Conservation (phyloP, 2,888 invertebrate species). For the Amphipoea oculea region DNA sequence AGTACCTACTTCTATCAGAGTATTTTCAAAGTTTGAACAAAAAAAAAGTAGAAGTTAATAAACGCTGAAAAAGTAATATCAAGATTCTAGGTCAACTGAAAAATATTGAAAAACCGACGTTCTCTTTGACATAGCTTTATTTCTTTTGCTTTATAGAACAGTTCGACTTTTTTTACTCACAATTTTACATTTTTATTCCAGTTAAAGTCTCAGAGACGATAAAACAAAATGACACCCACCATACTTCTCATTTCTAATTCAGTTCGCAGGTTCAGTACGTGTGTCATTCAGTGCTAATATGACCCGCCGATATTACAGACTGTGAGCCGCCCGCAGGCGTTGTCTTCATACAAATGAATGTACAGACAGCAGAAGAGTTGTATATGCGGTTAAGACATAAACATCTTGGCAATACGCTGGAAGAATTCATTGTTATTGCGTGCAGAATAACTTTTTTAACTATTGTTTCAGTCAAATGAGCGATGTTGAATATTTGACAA, state of each 20-base stretch:
- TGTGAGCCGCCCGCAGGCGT: constrained; percentile 75
- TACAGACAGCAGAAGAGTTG: constrained; percentile 37
- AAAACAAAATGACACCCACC: constrained; percentile 46
- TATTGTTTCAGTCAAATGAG: neutral
- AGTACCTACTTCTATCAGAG: neutral
- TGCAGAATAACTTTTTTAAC: neutral
- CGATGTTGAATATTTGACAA: neutral
- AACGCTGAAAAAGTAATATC: constrained; percentile 29
- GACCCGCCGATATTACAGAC: constrained; percentile 81
- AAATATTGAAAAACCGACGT: constrained; percentile 20
- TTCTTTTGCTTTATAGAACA: neutral
- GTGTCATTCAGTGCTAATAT: constrained; percentile 82
- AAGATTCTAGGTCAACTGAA: neutral
- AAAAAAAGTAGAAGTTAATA: neutral
- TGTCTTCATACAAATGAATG: constrained; percentile 84
- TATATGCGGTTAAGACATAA: neutral
- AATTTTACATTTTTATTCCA: neutral
- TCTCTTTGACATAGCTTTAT: constrained; percentile 2
- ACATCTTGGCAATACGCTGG: neutral
- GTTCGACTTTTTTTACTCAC: neutral
- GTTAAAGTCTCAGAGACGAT: constrained; percentile 31
- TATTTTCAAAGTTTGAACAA: neutral
- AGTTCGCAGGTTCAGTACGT: constrained; percentile 76
- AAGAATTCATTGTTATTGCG: neutral
- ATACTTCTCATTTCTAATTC: constrained; percentile 77